A percentile compares a stretch with the other conserved stretches of the same genome.
These are phyloP conservation scores for Dione vanillae DNA, from an alignment of 2,888 invertebrate species.

Conservation along the genomic window DNA sequence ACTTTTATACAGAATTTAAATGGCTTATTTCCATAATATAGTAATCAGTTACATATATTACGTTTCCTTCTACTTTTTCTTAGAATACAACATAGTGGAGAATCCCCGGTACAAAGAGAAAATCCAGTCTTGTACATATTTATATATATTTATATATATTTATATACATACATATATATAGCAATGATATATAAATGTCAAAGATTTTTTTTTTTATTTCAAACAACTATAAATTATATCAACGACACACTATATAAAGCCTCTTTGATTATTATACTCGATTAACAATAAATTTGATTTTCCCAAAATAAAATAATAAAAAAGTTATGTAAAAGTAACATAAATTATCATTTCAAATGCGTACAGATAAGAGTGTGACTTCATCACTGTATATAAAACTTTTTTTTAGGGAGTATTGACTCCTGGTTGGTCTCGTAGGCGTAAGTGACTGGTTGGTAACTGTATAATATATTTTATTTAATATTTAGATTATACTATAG, in stretches of 20 bases:
- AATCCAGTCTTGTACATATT: too few species aligned
- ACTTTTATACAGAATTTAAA: background rate
- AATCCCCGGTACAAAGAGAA: too few species aligned
- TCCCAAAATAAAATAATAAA: constrained; percentile 8
- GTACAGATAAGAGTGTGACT: constrained; percentile 29
- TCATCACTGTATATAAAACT: constrained; percentile 31
- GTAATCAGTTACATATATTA: background rate
- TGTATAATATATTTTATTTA: constrained; percentile 23
- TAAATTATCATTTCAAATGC: constrained; percentile 14
- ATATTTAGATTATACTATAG: background rate
- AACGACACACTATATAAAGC: background rate
- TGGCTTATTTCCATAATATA: background rate
- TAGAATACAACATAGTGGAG: background rate
- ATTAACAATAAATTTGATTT: background rate
- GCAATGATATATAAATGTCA: background rate
- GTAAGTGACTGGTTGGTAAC: constrained; percentile 33
- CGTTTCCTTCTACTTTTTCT: constrained; percentile 12
- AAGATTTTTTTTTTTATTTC: background rate
- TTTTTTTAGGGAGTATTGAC: constrained; percentile 38
- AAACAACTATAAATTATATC: too few species aligned
- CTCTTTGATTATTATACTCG: background rate
- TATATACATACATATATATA: too few species aligned
- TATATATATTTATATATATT: too few species aligned
- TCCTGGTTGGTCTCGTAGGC: constrained; percentile 33
- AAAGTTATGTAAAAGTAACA: constrained; percentile 3